Base-by-base conservation (phyloP, 2,113 vertebrate genomes). In the Crotalus horridus region DNA sequence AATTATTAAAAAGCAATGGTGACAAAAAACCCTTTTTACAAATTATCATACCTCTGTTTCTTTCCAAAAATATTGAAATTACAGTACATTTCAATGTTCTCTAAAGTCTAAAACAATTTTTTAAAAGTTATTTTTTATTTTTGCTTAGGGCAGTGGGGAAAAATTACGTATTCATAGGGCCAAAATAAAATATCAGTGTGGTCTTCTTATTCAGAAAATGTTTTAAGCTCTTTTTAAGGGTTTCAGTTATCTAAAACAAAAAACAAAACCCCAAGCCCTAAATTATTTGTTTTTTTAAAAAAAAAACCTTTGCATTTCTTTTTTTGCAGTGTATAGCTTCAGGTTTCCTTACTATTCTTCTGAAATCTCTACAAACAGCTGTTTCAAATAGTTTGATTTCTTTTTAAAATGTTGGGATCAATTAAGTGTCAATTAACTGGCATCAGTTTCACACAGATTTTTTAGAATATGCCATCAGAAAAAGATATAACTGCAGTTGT, bases 351-450 rank as follows among this genome's bases (percentile, higher is more conserved):
- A 91, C 89, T 59, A 91, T 46, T 85, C 87, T 59, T 88, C 87
- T 90, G 55, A 88, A 87, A 90, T 59, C 85, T 39, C 64, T 55
- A 59, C 39, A 85, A 91, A 92, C 86, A 91, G 87, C 48, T 64
- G 64, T 91, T 89, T 91, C 48, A 64, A 91, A 85, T 91, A 85
- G 64, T 58, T 92, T 91, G 64, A 89, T 85, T 87, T 89, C 85
- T 88, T 88, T 92, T 91, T 86, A 24, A 94, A 91, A 89, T 91
- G 69, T 85, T 92, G 55, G 91, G 87, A 26, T 92, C 89, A 91
- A 93, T 87, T 93, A 92, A 87, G 81, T 87, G 85, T 90, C 87
- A 93, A 88, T 88, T 94, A 94, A 55, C 43, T 55, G 81, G 56
- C 94, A 48, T 81, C 12, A 26, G 91, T 95, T 93, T 56, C 93